Conservation (phyloP, 2,888 invertebrate genomes). For the Ichneumon xanthorius region DNA sequence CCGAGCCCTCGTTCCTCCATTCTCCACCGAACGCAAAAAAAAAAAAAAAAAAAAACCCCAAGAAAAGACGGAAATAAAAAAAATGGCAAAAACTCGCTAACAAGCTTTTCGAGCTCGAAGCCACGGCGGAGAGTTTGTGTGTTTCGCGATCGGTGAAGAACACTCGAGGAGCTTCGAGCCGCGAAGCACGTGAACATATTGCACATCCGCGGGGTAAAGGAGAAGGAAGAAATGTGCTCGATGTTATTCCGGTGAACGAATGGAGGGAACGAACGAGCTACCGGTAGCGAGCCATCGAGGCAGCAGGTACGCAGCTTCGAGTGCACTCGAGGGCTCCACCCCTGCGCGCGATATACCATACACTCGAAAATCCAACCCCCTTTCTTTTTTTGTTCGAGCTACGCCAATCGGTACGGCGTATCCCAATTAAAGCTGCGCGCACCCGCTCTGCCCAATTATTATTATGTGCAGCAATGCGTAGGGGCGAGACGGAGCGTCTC, state of each 20-base stretch:
- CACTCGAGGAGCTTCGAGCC: conserved; percentile 65
- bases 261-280: conserved; percentile 43
- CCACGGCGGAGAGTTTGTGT: conserved; percentile 52
- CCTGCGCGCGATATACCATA: conserved; percentile 48
- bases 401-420: conserved; percentile 68
- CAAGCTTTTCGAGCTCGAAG: conserved; percentile 79
- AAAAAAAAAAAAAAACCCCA: conserved; percentile 4
- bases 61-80: conserved; percentile 60
- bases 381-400: conserved; percentile 59
- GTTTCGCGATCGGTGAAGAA: conserved; percentile 67
- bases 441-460: conserved; percentile 38
- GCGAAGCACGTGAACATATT: conserved; percentile 60
- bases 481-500: background rate
- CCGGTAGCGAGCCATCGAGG: conserved; percentile 38
- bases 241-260: conserved; percentile 62
- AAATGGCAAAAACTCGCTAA: conserved; percentile 81
- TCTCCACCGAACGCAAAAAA: conserved; percentile 18
- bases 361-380: conserved; percentile 68
- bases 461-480: background rate
- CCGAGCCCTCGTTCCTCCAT: conserved; percentile 42
- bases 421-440: conserved; percentile 70
- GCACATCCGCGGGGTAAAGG: conserved; percentile 32
- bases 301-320: conserved; percentile 58
- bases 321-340: conserved; percentile 71
- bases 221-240: conserved; percentile 14